Evolutionary conservation across 2,888 invertebrate species (phyloP).

Genomic region (Syrphus vitripennis): DNA sequence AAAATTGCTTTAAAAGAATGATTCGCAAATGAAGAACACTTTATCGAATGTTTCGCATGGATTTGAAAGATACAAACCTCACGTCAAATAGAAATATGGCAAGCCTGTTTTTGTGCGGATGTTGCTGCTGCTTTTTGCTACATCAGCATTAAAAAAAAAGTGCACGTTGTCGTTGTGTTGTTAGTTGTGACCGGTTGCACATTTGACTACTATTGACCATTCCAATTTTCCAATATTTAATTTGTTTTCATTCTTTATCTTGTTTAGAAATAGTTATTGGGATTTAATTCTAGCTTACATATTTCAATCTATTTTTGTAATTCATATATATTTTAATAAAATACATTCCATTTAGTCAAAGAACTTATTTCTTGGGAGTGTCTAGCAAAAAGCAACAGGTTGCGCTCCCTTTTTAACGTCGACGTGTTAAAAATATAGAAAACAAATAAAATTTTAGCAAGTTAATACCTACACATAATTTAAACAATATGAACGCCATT

Average conservation of each 20-base stretch:
- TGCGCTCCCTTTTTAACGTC: neutral
- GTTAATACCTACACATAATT: neutral
- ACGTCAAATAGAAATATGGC: no score
- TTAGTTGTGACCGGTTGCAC: no score
- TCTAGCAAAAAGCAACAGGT: neutral
- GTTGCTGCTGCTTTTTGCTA: no score
- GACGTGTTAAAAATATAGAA: neutral
- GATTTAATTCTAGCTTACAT: neutral
- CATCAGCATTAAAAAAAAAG: neutral
- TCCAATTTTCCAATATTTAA: neutral
- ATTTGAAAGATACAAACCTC: no score
- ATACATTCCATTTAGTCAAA: neutral
- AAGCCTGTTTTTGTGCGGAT: neutral
- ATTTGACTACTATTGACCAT: no score
- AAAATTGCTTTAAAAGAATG: no score
- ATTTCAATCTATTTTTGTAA: no score
- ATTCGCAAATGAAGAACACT: no score
- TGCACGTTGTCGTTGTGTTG: neutral
- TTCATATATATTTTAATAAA: neutral
- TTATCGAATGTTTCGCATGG: no score
- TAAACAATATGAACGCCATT: conserved; percentile 85
- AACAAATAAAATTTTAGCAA: no score
- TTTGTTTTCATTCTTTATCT: neutral
- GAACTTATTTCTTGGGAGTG: neutral
- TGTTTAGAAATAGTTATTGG: neutral